Evolutionary conservation across 2,113 vertebrate genomes (phyloP), one percentile per base, ranked within the genome.

Genomic region (Erinaceus europaeus): DNA sequence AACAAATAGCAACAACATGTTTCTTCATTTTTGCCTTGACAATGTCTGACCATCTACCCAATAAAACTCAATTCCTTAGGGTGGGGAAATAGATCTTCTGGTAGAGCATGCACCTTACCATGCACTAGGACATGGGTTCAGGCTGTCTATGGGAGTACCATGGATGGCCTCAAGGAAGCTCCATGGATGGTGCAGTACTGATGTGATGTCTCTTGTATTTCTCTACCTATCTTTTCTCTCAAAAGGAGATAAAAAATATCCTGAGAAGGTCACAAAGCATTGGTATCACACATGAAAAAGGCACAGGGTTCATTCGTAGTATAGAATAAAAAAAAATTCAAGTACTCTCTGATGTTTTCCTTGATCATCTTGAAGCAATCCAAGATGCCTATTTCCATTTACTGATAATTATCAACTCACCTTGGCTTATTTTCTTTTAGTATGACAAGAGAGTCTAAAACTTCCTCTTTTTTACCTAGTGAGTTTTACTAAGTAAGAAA

Each of bases 311-410:
- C n/a, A n/a, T n/a, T n/a, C n/a, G n/a, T n/a, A n/a, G n/a, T n/a
- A n/a, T n/a, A n/a, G n/a, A n/a, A n/a, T n/a, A n/a, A n/a, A 76
- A 61, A 62, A 83, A 88, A 62, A 77, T 80, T 52, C 42, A 68
- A 5, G 42, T 62, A 29, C 11, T 57, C n/a, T 25, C 17, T 53
- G 23, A 78, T 46, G 7, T 44, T 55, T 85, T 9, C 44, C 36
- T 73, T 38, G 32, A 36, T 32, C 68, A 69, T 11, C 11, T 9
- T 83, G 32, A 89, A 83, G 48, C 13, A 91, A 62, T 10, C 15
- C 10, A 65, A 52, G 59, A 55, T 72, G 12, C 10, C 38, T 55
- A 52, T 48, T 88, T 78, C 9, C 27, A 80, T 62, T 55, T 62
- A 48, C 38, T 82, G 20, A 3, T 74, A 46, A 64, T 68, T 72